Evolutionary conservation across 2,113 vertebrate species (phyloP), one percentile per base, ranked within the genome.

Genomic region (Rhabdornis inornatus): DNA sequence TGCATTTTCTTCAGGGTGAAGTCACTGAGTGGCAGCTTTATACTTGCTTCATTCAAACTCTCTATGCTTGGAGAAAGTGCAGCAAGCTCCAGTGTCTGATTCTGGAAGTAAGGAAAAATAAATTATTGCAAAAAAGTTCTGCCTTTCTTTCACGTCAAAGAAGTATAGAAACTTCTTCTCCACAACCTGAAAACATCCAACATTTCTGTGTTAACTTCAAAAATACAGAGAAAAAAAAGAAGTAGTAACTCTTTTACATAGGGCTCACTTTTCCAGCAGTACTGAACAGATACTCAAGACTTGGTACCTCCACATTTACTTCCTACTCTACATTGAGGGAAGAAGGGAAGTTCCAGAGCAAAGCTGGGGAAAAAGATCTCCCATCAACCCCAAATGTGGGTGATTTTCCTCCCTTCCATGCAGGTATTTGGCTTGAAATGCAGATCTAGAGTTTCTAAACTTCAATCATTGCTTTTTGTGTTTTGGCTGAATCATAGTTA

Each of bases 21-120:
- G 61, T 99, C 98, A 60, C 97, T 97, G 16, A 99, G 98, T 4
- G 98, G 97, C 92, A 99, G 89, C 80, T 91, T 97, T 95, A 98
- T 95, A 95, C 99, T 99, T 64, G 98, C 96, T 94, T 99, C 98
- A n/a, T 99, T 99, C 94, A 99, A 93, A 31, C 97, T 96, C 71
- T 99, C 98, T 92, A 99, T 96, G 88, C 98, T 98, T 80, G 98
- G 98, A 37, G 98, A 98, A 57, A 98, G 93, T 35, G 97, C 97
- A 55, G 98, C 98, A 64, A 98, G 97, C 80, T 98, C 96, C 92
- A 99, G 95, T 45, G 98, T 97, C 14, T 83, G 97, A 61, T 78
- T 95, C 99, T 99, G 95, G 13, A 80, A 75, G 20, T 33, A 83
- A 89, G 39, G 39, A 24, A 63, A 68, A 77, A 47, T 1, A 27